Base-by-base conservation (phyloP, 2,113 vertebrate genomes). In the Fregetta grallaria region DNA sequence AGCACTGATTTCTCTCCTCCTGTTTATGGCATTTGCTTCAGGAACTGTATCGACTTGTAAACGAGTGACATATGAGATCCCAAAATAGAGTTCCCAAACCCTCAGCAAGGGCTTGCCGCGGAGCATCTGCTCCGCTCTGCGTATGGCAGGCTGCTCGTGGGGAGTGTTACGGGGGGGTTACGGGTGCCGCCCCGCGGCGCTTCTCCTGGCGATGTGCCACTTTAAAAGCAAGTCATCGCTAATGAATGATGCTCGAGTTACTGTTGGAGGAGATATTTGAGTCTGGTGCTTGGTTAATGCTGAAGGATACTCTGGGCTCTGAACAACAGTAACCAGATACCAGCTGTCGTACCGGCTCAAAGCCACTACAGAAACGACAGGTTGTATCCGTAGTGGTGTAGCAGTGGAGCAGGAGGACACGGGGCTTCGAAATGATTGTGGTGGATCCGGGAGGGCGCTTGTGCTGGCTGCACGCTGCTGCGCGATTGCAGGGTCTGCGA, bases 151-250 rank as follows among this genome's bases (percentile, higher is more conserved):
- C 85, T 23, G 86, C 70, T 73, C 2, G 1, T 29, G 44, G 58
- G 78, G 53, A 62, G 32, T 2, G 0, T 49, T 30, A 2, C 2
- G 7, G 13, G 23, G 44, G 6, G 8, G 13, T 18, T 36, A 7
- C 0, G 11, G 75, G 29, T 74, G 38, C 45, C 10, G 6, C 53
- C 71, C 67, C 0, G 0, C 3, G 4, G 19, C 1, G 10, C 62
- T 95, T 75, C 56, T 84, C 22, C 34, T 84, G 87, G n/a, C 1
- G 0, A 0, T 15, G 36, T 40, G 44, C 58, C 3, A 3, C 76
- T 66, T 30, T 38, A 13, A 30, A 72, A 79, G 67, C 71, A 26
- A 26, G 49, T 44, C 0, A 0, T 47, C 0, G 7, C 14, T 56
- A 34, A 9, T 25, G 40, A 75, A 15, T 0, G 23, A 21, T 90